These are phyloP conservation scores for Bradysia coprophila DNA, from an alignment of 1,140 invertebrate genomes.

Conservation along the genomic window DNA sequence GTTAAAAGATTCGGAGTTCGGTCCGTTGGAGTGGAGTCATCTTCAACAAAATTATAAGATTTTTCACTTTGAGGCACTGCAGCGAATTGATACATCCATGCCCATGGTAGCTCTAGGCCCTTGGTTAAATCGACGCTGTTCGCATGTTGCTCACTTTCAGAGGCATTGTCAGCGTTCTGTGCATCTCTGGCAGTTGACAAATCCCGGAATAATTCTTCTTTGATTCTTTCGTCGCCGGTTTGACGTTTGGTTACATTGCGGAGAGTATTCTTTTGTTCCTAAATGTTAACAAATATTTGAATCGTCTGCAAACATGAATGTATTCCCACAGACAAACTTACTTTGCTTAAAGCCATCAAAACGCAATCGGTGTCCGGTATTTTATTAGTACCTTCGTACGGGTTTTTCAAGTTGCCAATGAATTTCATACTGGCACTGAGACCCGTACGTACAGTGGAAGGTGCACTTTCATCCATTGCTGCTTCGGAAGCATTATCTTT, in stretches of 20 bases:
- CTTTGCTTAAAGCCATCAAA: too few relatives aligned
- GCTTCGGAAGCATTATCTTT: too few relatives aligned
- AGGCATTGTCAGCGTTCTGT: too few relatives aligned
- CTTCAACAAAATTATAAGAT: constrained; percentile 6
- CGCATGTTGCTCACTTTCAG: neutral
- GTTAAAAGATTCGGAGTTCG: constrained; percentile 1
- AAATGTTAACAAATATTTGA: too few relatives aligned
- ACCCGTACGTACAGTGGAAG: neutral
- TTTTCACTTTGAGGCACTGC: neutral
- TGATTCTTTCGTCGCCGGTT: too few relatives aligned
- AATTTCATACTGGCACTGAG: neutral
- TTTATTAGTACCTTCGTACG: neutral
- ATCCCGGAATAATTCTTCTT: too few relatives aligned
- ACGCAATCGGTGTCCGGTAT: neutral
- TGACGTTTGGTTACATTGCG: too few relatives aligned
- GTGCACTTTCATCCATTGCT: neutral
- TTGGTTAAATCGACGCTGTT: neutral
- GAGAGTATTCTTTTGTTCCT: too few relatives aligned
- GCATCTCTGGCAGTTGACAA: too few relatives aligned
- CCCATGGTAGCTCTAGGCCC: constrained; percentile 4
- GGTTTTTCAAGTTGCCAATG: neutral
- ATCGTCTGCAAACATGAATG: too few relatives aligned
- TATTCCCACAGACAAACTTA: too few relatives aligned
- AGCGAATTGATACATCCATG: constrained; percentile 4
- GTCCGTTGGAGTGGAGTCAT: constrained; percentile 1